Conservation (phyloP, 1,140 invertebrate species). For the Zaprionus gabonicus region DNA sequence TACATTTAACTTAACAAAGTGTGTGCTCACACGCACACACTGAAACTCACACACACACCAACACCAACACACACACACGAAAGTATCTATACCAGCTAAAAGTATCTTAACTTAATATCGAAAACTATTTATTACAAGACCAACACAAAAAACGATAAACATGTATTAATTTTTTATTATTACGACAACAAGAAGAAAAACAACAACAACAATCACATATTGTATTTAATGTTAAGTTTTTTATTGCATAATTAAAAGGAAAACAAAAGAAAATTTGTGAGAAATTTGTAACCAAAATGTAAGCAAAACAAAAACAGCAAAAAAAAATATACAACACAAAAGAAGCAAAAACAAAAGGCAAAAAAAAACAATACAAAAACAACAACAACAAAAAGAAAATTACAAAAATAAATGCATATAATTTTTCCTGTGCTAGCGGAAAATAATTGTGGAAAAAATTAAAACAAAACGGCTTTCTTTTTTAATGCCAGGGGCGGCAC, state of each 20-base stretch:
- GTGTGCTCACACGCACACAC: not conserved
- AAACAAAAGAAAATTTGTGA: slow-evolving; percentile 74
- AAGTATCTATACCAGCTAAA: slow-evolving; percentile 72
- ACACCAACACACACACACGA: slow-evolving; percentile 53
- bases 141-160: slow-evolving; percentile 62
- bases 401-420: slow-evolving; percentile 79
- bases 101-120: slow-evolving; percentile 59
- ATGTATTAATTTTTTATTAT: slow-evolving; percentile 83
- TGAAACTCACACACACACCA: slow-evolving; percentile 64
- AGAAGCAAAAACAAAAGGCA: slow-evolving; percentile 57
- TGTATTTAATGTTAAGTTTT: slow-evolving; percentile 83
- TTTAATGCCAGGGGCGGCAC: slow-evolving; percentile 34
- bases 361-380: slow-evolving; percentile 54
- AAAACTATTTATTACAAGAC: slow-evolving; percentile 76
- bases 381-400: slow-evolving; percentile 62
- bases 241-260: slow-evolving; percentile 68
- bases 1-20: slow-evolving; percentile 62
- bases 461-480: slow-evolving; percentile 80
- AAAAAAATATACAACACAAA: slow-evolving; percentile 34
- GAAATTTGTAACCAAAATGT: slow-evolving; percentile 83
- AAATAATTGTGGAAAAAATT: slow-evolving; percentile 82
- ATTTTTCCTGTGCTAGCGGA: slow-evolving; percentile 81
- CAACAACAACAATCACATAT: slow-evolving; percentile 69
- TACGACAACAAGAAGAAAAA: slow-evolving; percentile 56
- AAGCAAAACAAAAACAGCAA: slow-evolving; percentile 60